Percentiles rank a stretch among this genome's conserved stretches.
phyloP scores from a whole-genome alignment of 2,113 vertebrate genomes.

The Poicephalus meyeri region DNA sequence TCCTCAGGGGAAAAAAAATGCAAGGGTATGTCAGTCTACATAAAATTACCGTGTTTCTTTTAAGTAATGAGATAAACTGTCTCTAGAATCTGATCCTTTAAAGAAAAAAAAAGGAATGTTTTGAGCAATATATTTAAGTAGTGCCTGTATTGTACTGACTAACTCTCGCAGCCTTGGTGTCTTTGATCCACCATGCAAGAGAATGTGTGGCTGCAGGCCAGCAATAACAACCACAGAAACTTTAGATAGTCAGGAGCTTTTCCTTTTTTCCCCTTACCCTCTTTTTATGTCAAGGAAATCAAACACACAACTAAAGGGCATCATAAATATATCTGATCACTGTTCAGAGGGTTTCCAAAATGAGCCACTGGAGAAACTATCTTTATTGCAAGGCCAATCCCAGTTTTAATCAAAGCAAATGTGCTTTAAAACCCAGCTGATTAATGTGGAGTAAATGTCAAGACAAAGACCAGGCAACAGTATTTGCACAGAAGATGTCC shows the following conservation, averaged over 20 bases:
- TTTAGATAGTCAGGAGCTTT: slow-evolving; percentile 42
- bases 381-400: slow-evolving; percentile 55
- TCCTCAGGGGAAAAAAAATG: background rate
- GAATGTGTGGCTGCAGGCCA: slow-evolving; percentile 67
- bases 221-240: slow-evolving; percentile 55
- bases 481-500: slow-evolving; percentile 21
- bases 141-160: slow-evolving; percentile 35
- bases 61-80: background rate
- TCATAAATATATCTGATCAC: slow-evolving; percentile 73
- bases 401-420: slow-evolving; percentile 66
- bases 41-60: slow-evolving; percentile 3
- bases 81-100: background rate
- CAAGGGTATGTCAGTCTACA: background rate
- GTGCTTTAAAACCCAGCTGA: slow-evolving; percentile 60
- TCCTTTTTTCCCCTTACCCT: background rate
- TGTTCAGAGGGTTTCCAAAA: slow-evolving; percentile 44
- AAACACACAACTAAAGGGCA: slow-evolving; percentile 64
- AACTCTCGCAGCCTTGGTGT: background rate
- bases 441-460: slow-evolving; percentile 54
- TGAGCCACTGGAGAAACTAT: slow-evolving; percentile 54
- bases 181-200: slow-evolving; percentile 66
- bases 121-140: slow-evolving; percentile 47
- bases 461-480: slow-evolving; percentile 12
- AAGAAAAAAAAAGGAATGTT: slow-evolving; percentile 52
- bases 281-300: slow-evolving; percentile 71